Base-by-base conservation (phyloP, 2,113 vertebrate species). In the Pygoscelis antarcticus region DNA sequence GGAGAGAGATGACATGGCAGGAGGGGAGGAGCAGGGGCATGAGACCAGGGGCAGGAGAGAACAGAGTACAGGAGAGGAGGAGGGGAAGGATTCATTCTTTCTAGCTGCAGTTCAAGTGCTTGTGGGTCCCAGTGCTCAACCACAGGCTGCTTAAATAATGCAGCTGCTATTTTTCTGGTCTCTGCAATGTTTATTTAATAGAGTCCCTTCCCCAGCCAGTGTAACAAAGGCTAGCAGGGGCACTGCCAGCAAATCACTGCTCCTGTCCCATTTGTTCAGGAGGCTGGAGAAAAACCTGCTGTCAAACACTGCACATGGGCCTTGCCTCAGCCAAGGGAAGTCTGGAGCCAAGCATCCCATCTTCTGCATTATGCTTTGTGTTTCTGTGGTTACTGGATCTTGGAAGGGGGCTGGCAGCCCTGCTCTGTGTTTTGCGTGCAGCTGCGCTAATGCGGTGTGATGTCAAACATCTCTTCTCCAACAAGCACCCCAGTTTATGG, bases 101-200 rank as follows among this genome's bases (percentile, higher is more conserved):
- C 46, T 36, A 32, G 51, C n/a, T 74, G 64, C 55, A 55, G 22
- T 12, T 66, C 49, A 86, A 65, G 47, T 11, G 23, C 71, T 51
- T 16, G 10, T 86, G 55, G 36, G 69, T 22, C 68, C 60, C 88
- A 22, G 66, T 58, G 85, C 92, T 76, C 65, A 78, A 46, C 44
- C 61, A 57, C 34, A 49, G 40, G 49, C 74, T 75, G 66, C 68
- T 66, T 29, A 36, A 77, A 76, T 83, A 55, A 27, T 5, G 8
- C 81, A 80, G 84, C 82, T 85, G 93, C 66, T 74, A n/a, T 66
- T 90, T 57, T 27, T 40, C 69, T 71, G 55, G 11, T 61, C 64
- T 55, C 68, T 78, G 62, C 44, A 74, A 12, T 46, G 54, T 88
- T 69, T 80, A 32, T 83, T 75, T 61, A 68, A 69, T 23, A 57